Base-by-base conservation (phyloP, 2,888 invertebrate genomes). In the Amblyjoppa fuscipennis region DNA sequence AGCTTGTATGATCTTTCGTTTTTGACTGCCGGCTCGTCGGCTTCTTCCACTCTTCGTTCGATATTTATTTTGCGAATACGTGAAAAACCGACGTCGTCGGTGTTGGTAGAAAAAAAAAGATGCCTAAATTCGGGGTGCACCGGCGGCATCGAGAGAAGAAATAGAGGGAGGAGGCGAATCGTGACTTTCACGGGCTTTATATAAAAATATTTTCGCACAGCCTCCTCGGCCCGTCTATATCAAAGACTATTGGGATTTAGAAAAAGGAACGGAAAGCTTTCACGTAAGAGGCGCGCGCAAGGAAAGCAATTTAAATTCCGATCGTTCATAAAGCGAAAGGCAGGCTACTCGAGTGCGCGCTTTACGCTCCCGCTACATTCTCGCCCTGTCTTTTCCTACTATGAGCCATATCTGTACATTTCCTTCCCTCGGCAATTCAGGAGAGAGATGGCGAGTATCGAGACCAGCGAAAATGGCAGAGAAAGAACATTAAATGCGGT, bases 221-320 rank as follows among this genome's bases (percentile, higher is more conserved):
- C 64, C 51, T 74, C 61, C 64, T 68, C 70, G 70, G 38, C 71
- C 64, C 25, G 68, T 59, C 59, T 53, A 31, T 80, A 89, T 88
- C 91, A 90, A 91, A 91, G 88, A 85, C 88, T 90, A 91, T 91
- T 91, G 91, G 90, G 88, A 91, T 92, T 92, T 92, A 91, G 89
- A 91, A 89, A 90, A 86, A 90, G 87, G 89, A 91, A 90, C 87
- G 89, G 88, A 90, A 90, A 83, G 81, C 90, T 87, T 89, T 86
- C 76, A 84, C 86, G 87, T 56, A 75, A 79, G 78, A 76, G 80
- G 81, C 78, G 74, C 77, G 69, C 77, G 69, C 66, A 71, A 84
- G 89, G 85, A 88, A 91, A 91, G 91, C 91, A 91, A 91, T 91
- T 92, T 91, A 91, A 91, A 91, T 92, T 91, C 91, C 91, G 88